phyloP scores from a whole-genome alignment of 2,113 vertebrate species.

The Piprites chloris region DNA sequence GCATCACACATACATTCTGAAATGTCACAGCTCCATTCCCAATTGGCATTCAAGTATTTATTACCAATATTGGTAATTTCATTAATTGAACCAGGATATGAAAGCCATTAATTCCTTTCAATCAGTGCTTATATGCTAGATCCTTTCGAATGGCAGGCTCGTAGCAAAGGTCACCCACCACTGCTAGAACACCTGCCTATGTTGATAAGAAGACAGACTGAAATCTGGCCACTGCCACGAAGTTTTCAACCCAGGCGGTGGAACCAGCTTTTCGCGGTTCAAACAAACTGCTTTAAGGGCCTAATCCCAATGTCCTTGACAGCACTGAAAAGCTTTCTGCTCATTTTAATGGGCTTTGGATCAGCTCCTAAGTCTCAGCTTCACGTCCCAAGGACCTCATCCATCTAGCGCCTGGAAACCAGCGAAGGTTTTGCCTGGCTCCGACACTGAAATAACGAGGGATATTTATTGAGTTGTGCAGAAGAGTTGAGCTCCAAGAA shows the following conservation, averaged over 20 bases:
- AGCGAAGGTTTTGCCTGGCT: not conserved
- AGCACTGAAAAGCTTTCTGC: not conserved
- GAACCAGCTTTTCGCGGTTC: not conserved
- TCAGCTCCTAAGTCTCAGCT: not conserved
- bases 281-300: not conserved
- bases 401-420: not conserved
- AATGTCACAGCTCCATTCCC: not conserved
- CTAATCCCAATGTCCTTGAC: not conserved
- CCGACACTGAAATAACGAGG: not conserved
- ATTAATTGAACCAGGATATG: not conserved
- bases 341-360: constrained; percentile 1
- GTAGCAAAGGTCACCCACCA: not conserved
- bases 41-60: not conserved
- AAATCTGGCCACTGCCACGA: not conserved
- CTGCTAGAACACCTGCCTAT: accelerated
- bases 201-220: not conserved
- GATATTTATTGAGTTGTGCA: not conserved
- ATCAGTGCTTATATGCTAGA: not conserved
- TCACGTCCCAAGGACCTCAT: not conserved
- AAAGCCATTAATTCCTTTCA: not conserved
- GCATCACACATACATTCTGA: accelerated
- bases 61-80: not conserved
- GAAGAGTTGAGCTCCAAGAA: not conserved
- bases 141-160: not conserved
- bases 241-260: not conserved